Evolutionary conservation across 2,888 invertebrate genomes (phyloP), one percentile per base, ranked within the genome.

Genomic region (Drosophila anceps): DNA sequence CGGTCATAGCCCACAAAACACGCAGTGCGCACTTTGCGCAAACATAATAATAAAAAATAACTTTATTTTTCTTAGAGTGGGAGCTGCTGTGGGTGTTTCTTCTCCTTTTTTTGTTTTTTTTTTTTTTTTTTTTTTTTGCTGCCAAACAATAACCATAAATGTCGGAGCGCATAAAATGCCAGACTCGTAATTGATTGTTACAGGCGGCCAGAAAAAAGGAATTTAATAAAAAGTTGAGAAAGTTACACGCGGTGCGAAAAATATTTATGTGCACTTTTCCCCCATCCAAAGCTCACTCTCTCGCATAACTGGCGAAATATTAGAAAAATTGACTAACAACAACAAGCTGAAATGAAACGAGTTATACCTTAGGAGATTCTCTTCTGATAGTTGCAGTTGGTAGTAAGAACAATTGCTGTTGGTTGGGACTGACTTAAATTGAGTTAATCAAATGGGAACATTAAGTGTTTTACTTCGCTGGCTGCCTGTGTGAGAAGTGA

Each of bases 81-180:
- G 20, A 20, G n/a, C 5, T n/a, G 27, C n/a, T n/a, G 9, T 3
- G 15, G 10, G 9, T 6, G 4, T 0, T 8, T 20, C 51, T 15
- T 20, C 20, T 51, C 3, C 50, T 24, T 46, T 6, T 33, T 44
- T 0, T 15, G 15, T 18, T n/a, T 18, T 44, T 0, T 15, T 20
- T 18, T n/a, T 18, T 18, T 33, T 29, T 54, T 29, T 43, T 31
- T 44, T 66, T 33, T 66, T 54, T 39, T 80, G 67, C 80, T 73
- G 55, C 69, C 86, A 84, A 88, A 81, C 86, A 87, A 87, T 89
- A 87, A 87, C 90, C 86, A 89, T 87, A 87, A 87, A 87, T 89
- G 86, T 87, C 79, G 85, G 88, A 59, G 69, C 73, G 82, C 82
- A 84, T 82, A 83, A 86, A 79, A 82, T 76, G 73, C 72, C 69